A percentile compares a stretch with the other conserved stretches of the same genome.
These are phyloP conservation scores for Pandemis corylana DNA, from an alignment of 2,888 invertebrate species.

Conservation along the genomic window DNA sequence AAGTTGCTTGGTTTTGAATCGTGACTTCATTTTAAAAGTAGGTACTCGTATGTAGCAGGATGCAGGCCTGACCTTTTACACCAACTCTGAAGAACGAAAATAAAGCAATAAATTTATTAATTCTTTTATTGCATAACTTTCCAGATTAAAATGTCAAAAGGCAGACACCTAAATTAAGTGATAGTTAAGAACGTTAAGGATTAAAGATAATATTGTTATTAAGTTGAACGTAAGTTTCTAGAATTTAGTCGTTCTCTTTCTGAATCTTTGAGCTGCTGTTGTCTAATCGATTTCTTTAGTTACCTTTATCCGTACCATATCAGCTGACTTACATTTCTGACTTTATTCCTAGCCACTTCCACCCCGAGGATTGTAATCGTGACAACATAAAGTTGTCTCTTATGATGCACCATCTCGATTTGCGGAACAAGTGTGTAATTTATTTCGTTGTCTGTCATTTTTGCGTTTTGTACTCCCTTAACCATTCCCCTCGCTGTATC, in stretches of 20 bases:
- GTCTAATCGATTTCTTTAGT: too few relatives aligned
- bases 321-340: too few relatives aligned
- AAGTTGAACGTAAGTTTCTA: background rate
- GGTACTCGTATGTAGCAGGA: slow-evolving; percentile 27
- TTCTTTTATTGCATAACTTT: slow-evolving; percentile 28
- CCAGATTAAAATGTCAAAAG: slow-evolving; percentile 26
- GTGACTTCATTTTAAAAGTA: slow-evolving; percentile 24
- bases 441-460: slow-evolving; percentile 40
- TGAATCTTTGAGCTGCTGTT: too few relatives aligned
- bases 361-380: background rate
- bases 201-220: background rate
- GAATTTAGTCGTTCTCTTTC: too few relatives aligned
- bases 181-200: background rate
- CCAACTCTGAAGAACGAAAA: slow-evolving; percentile 9
- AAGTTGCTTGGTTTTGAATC: slow-evolving; percentile 3
- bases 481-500: slow-evolving; percentile 61
- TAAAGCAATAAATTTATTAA: slow-evolving; percentile 22
- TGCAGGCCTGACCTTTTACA: slow-evolving; percentile 26
- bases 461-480: slow-evolving; percentile 67
- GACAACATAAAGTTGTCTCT: slow-evolving; percentile 11
- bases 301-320: too few relatives aligned
- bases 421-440: slow-evolving; percentile 31
- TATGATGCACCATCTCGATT: slow-evolving; percentile 13
- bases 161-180: background rate
- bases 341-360: background rate